Evolutionary conservation across 2,888 invertebrate species (phyloP).

Genomic region (Melieria crassipennis): DNA sequence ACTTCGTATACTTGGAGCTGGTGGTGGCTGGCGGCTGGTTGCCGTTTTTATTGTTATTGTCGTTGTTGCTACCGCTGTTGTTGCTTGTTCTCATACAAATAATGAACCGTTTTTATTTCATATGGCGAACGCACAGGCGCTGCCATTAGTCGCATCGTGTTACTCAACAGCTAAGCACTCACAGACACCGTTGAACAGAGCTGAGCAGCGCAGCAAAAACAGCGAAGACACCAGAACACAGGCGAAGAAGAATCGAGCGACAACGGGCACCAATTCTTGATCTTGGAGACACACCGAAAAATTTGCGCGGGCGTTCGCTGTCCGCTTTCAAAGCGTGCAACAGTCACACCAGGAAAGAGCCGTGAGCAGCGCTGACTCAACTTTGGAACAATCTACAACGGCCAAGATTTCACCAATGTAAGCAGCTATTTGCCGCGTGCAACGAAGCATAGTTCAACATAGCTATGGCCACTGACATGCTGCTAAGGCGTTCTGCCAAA

Average conservation of each 20-base stretch:
- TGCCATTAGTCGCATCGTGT: conserved; percentile 55
- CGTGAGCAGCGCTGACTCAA: background rate
- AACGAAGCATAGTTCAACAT: too few species aligned
- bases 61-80: conserved; percentile 31
- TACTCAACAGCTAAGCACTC: conserved; percentile 57
- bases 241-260: background rate
- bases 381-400: background rate
- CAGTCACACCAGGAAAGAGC: background rate
- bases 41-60: conserved; percentile 13
- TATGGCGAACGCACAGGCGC: conserved; percentile 49
- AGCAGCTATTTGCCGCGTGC: background rate
- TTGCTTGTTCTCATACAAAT: conserved; percentile 43
- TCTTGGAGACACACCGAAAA: too few species aligned
- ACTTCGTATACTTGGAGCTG: background rate
- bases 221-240: background rate
- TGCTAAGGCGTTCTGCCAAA: conserved; percentile 37
- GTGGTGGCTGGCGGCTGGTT: background rate
- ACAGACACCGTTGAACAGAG: conserved; percentile 30
- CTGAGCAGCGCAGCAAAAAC: conserved; percentile 17
- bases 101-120: conserved; percentile 62
- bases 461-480: background rate
- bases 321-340: too few species aligned
- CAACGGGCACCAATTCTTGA: too few species aligned
- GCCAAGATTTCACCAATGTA: background rate
- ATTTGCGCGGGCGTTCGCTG: too few species aligned